Evolutionary conservation across 2,113 vertebrate genomes (phyloP).

Genomic region (Oncorhynchus keta): DNA sequence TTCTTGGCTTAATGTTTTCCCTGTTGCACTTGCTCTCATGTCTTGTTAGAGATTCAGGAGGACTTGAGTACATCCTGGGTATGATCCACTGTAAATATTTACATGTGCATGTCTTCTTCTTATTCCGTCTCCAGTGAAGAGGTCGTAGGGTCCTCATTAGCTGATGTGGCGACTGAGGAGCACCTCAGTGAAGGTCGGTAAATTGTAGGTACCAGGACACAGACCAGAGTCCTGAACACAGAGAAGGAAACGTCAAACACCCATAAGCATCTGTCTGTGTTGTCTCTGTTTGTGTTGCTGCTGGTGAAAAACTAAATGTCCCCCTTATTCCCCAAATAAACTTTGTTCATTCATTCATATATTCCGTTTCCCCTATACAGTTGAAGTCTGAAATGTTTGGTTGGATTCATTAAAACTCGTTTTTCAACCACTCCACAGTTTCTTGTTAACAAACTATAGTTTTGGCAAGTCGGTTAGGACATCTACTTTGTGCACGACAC

Average conservation of each 20-base stretch:
- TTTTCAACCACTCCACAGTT: too few relatives aligned
- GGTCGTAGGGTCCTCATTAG: slow-evolving; percentile 41
- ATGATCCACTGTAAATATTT: slow-evolving; percentile 35
- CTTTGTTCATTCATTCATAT: too few relatives aligned
- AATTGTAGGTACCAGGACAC: slow-evolving; percentile 67
- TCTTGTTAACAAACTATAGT: too few relatives aligned
- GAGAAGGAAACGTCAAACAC: background rate
- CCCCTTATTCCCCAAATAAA: too few relatives aligned
- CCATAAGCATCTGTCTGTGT: background rate
- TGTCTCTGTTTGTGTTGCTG: too few relatives aligned
- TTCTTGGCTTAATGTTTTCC: background rate
- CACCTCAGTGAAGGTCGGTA: slow-evolving; percentile 27
- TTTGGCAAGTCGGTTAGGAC: too few relatives aligned
- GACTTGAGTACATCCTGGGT: background rate
- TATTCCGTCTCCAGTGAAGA: slow-evolving; percentile 30
- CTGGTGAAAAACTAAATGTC: too few relatives aligned
- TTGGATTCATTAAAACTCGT: too few relatives aligned
- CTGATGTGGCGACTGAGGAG: slow-evolving; percentile 26
- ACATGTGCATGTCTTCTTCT: background rate
- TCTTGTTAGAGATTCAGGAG: slow-evolving; percentile 8
- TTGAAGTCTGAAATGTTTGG: too few relatives aligned
- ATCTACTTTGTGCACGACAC: too few relatives aligned
- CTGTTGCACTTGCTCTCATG: background rate
- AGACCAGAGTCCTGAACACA: slow-evolving; percentile 63
- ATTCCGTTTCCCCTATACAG: too few relatives aligned